A percentile compares a stretch with the other conserved stretches of the same genome.
phyloP scores from a whole-genome alignment of 2,113 vertebrate species.

The Laticauda laticaudata region DNA sequence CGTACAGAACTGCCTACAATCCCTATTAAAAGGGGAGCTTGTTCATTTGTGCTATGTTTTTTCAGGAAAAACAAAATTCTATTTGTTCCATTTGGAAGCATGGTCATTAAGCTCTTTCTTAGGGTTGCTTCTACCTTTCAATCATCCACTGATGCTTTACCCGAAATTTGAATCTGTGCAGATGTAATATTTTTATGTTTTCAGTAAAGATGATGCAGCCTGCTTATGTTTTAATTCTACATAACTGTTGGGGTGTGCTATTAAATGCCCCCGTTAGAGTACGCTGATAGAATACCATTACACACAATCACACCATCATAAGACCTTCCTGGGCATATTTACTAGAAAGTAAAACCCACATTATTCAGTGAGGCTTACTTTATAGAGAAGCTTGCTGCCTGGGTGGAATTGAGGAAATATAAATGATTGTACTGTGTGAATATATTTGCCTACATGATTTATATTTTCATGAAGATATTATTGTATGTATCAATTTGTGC shows the following conservation, averaged over 20 bases:
- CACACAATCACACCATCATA: background rate
- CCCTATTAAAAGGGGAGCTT: background rate
- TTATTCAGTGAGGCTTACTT: background rate
- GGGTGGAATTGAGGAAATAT: background rate
- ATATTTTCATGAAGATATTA: background rate
- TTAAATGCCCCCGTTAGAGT: too few species aligned
- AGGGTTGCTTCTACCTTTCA: background rate
- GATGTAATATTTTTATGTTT: background rate
- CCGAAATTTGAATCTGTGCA: too few species aligned
- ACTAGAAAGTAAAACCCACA: background rate
- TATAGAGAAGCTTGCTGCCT: background rate
- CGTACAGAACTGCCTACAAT: background rate
- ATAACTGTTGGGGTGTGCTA: background rate
- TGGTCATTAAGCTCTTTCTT: background rate
- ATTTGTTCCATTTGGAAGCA: background rate
- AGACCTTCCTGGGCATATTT: background rate
- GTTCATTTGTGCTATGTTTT: background rate
- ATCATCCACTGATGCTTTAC: background rate
- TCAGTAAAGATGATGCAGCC: background rate
- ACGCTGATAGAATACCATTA: background rate
- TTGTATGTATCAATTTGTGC: background rate
- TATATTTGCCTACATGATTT: background rate
- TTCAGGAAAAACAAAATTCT: background rate
- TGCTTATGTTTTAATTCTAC: background rate
- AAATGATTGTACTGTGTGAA: background rate